Conservation (phyloP, 2,113 vertebrate species). For the Neogale vison region DNA sequence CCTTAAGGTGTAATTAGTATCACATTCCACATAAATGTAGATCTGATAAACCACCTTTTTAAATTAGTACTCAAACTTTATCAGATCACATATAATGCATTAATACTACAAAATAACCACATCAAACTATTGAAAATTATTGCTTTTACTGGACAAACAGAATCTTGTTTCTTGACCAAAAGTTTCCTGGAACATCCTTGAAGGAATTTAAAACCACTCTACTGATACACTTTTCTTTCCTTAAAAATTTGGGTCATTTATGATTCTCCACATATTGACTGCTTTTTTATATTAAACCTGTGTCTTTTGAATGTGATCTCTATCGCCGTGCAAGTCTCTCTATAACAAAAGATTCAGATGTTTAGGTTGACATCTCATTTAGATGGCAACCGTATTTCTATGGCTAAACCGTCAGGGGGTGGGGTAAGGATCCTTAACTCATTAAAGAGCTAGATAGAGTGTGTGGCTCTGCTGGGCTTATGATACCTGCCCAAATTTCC, state of each 20-base stretch:
- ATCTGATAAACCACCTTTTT: conserved; percentile 1
- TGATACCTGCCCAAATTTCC: conserved; percentile 12
- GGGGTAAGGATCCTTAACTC: not conserved
- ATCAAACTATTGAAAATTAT: not conserved
- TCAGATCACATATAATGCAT: not conserved
- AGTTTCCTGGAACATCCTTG: not conserved
- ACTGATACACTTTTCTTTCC: not conserved
- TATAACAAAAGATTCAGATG: not conserved
- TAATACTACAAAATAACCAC: not conserved
- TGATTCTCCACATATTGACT: not conserved
- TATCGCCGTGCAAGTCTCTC: not conserved
- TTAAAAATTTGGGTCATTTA: conserved; percentile 22
- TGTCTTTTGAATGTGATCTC: conserved; percentile 5
- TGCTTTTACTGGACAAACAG: not conserved
- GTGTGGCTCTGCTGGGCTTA: not conserved
- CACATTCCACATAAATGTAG: not conserved
- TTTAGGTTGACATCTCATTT: not conserved
- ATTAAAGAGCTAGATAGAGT: not conserved
- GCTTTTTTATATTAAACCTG: not conserved
- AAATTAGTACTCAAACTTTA: not conserved
- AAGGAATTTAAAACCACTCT: conserved; percentile 2
- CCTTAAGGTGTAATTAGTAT: not conserved
- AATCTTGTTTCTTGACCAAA: not conserved
- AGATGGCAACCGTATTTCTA: not conserved
- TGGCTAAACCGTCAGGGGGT: not conserved